Evolutionary conservation across 1,140 invertebrate species (phyloP).

Genomic region (Spodoptera litura): DNA sequence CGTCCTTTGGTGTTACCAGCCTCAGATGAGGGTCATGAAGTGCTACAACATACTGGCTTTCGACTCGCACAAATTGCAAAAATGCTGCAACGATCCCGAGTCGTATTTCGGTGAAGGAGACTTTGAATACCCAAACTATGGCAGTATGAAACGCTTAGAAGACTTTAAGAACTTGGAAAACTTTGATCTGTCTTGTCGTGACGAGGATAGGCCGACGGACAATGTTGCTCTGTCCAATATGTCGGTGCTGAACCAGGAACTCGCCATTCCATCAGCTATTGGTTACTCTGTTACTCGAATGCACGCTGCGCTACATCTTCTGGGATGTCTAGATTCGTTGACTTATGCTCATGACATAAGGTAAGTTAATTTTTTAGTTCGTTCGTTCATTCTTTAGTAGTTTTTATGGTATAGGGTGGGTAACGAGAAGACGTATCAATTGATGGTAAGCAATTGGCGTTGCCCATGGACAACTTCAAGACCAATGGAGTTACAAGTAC

Average conservation of each 20-base stretch:
- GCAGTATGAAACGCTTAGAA: slow-evolving; percentile 75
- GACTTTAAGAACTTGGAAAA: slow-evolving; percentile 78
- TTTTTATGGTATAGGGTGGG: neutral
- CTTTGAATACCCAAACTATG: slow-evolving; percentile 75
- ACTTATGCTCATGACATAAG: slow-evolving; percentile 93
- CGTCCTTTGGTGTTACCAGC: slow-evolving; percentile 94
- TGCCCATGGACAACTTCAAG: no score
- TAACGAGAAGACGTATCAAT: no score
- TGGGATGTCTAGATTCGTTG: slow-evolving; percentile 96
- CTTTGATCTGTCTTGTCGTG: slow-evolving; percentile 68
- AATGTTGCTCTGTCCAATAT: slow-evolving; percentile 72
- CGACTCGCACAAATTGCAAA: slow-evolving; percentile 73
- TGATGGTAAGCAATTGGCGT: no score
- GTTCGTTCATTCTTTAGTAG: no score
- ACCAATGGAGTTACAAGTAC: no score
- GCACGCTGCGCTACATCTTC: slow-evolving; percentile 94
- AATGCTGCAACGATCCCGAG: slow-evolving; percentile 70
- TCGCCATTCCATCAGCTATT: slow-evolving; percentile 92
- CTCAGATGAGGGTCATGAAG: slow-evolving; percentile 89
- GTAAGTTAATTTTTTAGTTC: slow-evolving; percentile 66
- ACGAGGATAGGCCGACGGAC: slow-evolving; percentile 62
- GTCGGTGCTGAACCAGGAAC: slow-evolving; percentile 91
- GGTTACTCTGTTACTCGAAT: slow-evolving; percentile 91
- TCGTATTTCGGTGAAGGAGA: slow-evolving; percentile 66
- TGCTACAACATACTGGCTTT: slow-evolving; percentile 93